Conservation (phyloP, 2,888 invertebrate species). For the Pristionchus entomophagus region DNA sequence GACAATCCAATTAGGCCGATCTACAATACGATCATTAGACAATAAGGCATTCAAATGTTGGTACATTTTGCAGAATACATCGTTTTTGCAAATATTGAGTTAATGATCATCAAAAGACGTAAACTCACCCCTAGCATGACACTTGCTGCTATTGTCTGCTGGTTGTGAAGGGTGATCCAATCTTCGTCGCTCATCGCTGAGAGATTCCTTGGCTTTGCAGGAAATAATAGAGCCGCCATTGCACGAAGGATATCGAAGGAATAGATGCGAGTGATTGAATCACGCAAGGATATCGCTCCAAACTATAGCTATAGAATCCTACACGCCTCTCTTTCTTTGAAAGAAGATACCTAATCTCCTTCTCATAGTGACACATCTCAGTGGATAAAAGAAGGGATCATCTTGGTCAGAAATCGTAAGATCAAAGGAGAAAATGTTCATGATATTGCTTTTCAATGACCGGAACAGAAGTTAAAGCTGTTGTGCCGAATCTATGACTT, state of each 20-base stretch:
- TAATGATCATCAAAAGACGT: background rate
- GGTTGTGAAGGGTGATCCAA: background rate
- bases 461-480: too few species aligned
- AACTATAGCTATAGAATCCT: background rate
- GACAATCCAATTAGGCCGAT: background rate
- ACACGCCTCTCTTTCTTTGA: background rate
- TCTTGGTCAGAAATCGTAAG: background rate
- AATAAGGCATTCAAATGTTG: background rate
- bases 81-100: background rate
- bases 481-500: too few species aligned
- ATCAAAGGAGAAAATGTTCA: background rate
- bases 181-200: conserved; percentile 25
- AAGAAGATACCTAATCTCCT: background rate
- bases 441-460: too few species aligned
- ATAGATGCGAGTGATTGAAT: background rate
- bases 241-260: background rate
- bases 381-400: background rate
- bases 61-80: background rate
- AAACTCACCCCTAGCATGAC: background rate
- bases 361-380: too few species aligned
- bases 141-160: conserved; percentile 3
- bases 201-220: background rate
- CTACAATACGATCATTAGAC: too few species aligned
- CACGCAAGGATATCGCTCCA: background rate
- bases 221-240: too few species aligned